A percentile compares a stretch with the other conserved stretches of the same genome.
Conservation (phyloP, 2,888 invertebrate genomes). For the Nebria brevicollis region DNA sequence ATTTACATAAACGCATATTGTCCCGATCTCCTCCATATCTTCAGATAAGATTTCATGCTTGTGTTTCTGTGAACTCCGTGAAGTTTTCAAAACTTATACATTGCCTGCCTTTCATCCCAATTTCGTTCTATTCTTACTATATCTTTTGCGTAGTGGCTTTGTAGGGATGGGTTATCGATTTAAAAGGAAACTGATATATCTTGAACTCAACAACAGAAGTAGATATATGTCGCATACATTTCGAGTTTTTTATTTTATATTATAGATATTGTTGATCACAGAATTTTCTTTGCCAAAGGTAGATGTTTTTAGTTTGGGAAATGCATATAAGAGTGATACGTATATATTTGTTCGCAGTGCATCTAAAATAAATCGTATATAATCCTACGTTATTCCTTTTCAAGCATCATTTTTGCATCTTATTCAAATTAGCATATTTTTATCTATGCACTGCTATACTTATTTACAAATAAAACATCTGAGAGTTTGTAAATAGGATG, state of each 20-base stretch:
- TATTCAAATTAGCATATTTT: no score
- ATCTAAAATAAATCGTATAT: neutral
- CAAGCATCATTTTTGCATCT: no score
- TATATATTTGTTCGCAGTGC: neutral
- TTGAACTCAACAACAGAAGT: neutral
- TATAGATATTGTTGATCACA: neutral
- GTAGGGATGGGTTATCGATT: conserved; percentile 14
- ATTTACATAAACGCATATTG: no score
- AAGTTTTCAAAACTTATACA: conserved; percentile 16
- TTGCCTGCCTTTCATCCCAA: conserved; percentile 4
- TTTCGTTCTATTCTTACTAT: neutral
- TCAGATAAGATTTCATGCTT: conserved; percentile 43
- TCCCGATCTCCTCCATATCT: conserved; percentile 10
- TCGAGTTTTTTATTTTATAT: neutral
- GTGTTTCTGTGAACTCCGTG: conserved; percentile 21
- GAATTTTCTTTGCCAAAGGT: neutral
- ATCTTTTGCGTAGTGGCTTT: conserved; percentile 1
- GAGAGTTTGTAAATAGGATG: no score
- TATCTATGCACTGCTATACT: no score
- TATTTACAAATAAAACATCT: no score
- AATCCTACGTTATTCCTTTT: neutral
- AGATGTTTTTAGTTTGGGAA: neutral
- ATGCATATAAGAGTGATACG: neutral
- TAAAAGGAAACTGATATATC: conserved; percentile 7
- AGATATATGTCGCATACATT: neutral